phyloP scores from a whole-genome alignment of 2,888 invertebrate genomes.

The Escarpia spicata region DNA sequence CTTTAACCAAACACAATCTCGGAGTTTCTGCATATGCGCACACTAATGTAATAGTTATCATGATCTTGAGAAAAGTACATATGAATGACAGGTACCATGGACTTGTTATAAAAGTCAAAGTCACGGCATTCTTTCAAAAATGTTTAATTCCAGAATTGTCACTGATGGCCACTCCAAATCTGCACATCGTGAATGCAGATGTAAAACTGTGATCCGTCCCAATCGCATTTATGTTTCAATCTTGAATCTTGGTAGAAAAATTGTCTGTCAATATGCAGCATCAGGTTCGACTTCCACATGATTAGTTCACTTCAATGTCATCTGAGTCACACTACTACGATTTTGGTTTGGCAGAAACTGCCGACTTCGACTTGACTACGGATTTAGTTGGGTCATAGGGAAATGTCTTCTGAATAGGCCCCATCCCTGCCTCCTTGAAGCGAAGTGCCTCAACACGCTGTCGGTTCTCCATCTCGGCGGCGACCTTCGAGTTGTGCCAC shows the following conservation, averaged over 20 bases:
- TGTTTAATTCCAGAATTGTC: background rate
- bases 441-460: conserved; percentile 79
- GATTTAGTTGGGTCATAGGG: conserved; percentile 77
- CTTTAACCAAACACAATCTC: no score
- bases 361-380: conserved; percentile 24
- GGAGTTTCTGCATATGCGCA: background rate
- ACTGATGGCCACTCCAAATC: background rate
- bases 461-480: conserved; percentile 78
- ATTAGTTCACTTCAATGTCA: background rate
- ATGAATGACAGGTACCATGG: background rate
- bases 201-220: background rate
- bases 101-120: background rate
- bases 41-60: background rate
- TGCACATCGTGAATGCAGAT: background rate
- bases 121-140: background rate
- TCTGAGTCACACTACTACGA: background rate
- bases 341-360: conserved; percentile 21
- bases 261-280: background rate
- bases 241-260: background rate
- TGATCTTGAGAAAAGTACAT: background rate
- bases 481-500: conserved; percentile 40
- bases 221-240: background rate
- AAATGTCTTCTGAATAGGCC: conserved; percentile 87
- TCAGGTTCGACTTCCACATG: background rate
- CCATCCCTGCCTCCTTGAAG: conserved; percentile 78